Evolutionary conservation across 2,113 vertebrate genomes (phyloP).

Genomic region (Melanostigma gelatinosum): DNA sequence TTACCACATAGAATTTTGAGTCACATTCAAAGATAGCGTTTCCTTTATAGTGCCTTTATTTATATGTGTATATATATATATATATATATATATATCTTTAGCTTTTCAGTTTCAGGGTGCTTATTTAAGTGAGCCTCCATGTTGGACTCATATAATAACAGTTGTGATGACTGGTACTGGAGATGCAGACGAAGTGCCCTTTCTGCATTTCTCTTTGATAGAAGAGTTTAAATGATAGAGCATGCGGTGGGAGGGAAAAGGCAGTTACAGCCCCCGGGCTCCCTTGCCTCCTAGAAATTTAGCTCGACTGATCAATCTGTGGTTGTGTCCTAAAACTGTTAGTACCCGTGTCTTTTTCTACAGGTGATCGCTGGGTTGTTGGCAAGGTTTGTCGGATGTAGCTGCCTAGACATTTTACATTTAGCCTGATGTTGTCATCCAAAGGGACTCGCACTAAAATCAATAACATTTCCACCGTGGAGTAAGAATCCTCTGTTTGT

Average conservation of each 20-base stretch:
- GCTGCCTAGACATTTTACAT: not conserved
- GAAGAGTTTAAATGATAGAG: slow-evolving; percentile 48
- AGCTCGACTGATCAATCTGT: slow-evolving; percentile 38
- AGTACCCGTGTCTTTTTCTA: not conserved
- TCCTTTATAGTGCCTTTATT: not conserved
- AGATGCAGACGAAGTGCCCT: slow-evolving; percentile 38
- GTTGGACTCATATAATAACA: slow-evolving; percentile 30
- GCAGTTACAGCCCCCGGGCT: slow-evolving; percentile 54
- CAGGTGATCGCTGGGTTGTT: not conserved
- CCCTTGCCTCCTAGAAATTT: slow-evolving; percentile 30
- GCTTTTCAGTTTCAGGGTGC: not conserved
- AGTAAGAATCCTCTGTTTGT: not conserved
- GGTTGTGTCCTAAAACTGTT: slow-evolving; percentile 21
- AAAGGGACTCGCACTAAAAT: not conserved
- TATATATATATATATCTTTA: not conserved
- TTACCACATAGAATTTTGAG: not conserved
- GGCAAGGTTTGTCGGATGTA: not conserved
- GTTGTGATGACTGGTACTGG: slow-evolving; percentile 35
- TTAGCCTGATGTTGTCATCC: slow-evolving; percentile 16
- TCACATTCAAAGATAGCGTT: slow-evolving; percentile 2
- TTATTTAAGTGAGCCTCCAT: slow-evolving; percentile 40
- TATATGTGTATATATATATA: not conserved
- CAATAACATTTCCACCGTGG: not conserved
- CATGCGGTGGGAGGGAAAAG: slow-evolving; percentile 44
- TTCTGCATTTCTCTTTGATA: slow-evolving; percentile 45